These are phyloP conservation scores for Xestia ashworthii DNA, from an alignment of 2,888 invertebrate genomes.

Conservation along the genomic window DNA sequence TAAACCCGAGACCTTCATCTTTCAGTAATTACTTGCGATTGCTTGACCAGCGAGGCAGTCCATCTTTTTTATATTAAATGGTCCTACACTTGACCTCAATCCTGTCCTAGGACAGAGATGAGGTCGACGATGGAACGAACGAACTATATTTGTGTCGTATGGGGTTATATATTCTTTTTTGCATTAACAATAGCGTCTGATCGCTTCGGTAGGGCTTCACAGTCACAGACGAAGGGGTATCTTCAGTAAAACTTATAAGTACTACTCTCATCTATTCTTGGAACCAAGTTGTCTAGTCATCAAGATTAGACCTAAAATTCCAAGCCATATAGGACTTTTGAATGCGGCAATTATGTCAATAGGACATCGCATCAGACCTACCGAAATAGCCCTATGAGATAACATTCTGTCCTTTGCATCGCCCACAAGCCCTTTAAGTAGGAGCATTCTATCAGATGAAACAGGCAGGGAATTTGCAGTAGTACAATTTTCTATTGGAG, in stretches of 20 bases:
- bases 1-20: not conserved
- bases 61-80: not conserved
- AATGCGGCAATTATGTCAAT: constrained; percentile 49
- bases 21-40: not conserved
- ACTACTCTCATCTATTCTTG: not conserved
- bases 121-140: too few species aligned
- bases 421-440: constrained; percentile 57
- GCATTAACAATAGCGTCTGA: too few species aligned
- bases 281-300: not conserved
- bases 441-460: constrained; percentile 42
- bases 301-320: constrained; percentile 24
- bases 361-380: constrained; percentile 36
- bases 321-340: constrained; percentile 28
- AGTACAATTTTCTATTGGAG: constrained; percentile 18
- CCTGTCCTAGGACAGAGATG: too few species aligned
- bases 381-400: constrained; percentile 56
- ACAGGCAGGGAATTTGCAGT: constrained; percentile 37
- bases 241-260: not conserved
- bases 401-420: constrained; percentile 50
- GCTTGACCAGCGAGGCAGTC: not conserved
- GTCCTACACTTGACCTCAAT: too few species aligned
- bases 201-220: too few species aligned
- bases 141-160: too few species aligned
- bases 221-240: too few species aligned
- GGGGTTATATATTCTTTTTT: not conserved